A percentile compares a stretch with the other conserved stretches of the same genome.
These are phyloP conservation scores for Hirtodrosophila duncani DNA, from an alignment of 2,888 invertebrate genomes.

Conservation along the genomic window DNA sequence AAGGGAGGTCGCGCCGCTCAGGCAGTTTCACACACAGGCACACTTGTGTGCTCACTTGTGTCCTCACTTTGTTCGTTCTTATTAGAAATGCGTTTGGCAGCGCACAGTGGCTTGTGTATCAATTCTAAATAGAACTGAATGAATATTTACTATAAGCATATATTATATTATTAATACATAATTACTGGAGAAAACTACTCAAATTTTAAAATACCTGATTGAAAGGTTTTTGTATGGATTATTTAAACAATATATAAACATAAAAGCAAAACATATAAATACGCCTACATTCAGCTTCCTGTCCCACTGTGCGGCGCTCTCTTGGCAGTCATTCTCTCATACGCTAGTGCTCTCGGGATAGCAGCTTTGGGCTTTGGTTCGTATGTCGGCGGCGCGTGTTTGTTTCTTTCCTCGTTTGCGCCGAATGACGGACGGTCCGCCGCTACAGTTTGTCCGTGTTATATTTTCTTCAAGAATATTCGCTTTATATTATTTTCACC, in stretches of 20 bases:
- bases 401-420: conserved; percentile 69
- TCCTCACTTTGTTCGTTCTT: conserved; percentile 14
- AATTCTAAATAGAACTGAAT: too few relatives aligned
- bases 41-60: background rate
- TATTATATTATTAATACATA: too few relatives aligned
- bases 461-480: conserved; percentile 51
- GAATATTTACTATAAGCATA: too few relatives aligned
- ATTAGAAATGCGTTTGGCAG: conserved; percentile 43
- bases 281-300: too few relatives aligned
- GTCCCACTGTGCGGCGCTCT: conserved; percentile 5
- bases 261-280: too few relatives aligned
- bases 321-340: conserved; percentile 45
- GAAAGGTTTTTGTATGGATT: too few relatives aligned
- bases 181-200: too few relatives aligned
- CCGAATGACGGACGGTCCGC: conserved; percentile 67
- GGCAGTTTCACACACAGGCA: too few relatives aligned
- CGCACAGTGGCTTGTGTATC: conserved; percentile 1
- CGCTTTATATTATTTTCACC: conserved; percentile 48
- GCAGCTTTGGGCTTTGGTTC: too few relatives aligned
- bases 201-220: too few relatives aligned
- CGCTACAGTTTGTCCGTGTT: conserved; percentile 63
- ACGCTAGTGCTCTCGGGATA: conserved; percentile 42
- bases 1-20: too few relatives aligned
- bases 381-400: conserved; percentile 48
- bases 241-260: too few relatives aligned